Percentiles rank a stretch among this genome's conserved stretches.
Evolutionary conservation across 2,888 invertebrate genomes (phyloP).

Genomic region (Apamea sordens): DNA sequence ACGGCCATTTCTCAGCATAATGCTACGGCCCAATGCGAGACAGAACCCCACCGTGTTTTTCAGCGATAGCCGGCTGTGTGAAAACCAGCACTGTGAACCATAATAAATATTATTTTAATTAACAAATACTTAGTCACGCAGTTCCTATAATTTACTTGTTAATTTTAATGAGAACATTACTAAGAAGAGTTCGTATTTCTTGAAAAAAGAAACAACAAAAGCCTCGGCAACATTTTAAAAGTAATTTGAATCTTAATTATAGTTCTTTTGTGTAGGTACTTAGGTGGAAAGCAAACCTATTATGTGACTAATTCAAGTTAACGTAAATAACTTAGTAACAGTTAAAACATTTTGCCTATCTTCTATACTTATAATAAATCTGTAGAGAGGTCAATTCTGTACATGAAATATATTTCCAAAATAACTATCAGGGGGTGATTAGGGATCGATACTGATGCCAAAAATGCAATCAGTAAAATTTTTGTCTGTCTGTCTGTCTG

Average conservation of each 20-base stretch:
- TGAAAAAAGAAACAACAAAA: neutral
- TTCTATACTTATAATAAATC: no score
- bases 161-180: neutral
- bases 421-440: no score
- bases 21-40: no score
- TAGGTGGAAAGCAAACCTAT: neutral
- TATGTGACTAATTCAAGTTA: neutral
- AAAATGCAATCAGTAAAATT: no score
- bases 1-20: no score
- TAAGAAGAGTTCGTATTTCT: neutral
- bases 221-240: neutral
- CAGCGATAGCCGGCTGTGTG: no score
- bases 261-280: neutral
- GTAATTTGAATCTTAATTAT: slow-evolving; percentile 7
- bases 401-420: no score
- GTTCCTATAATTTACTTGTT: neutral
- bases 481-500: no score
- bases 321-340: neutral
- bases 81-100: neutral
- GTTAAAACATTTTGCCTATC: no score
- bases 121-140: neutral
- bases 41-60: no score
- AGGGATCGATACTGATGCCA: no score
- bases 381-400: no score
- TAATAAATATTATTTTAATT: neutral